Conservation (phyloP, 2,797 vertebrate species). For the Halcyon chelicuti region DNA sequence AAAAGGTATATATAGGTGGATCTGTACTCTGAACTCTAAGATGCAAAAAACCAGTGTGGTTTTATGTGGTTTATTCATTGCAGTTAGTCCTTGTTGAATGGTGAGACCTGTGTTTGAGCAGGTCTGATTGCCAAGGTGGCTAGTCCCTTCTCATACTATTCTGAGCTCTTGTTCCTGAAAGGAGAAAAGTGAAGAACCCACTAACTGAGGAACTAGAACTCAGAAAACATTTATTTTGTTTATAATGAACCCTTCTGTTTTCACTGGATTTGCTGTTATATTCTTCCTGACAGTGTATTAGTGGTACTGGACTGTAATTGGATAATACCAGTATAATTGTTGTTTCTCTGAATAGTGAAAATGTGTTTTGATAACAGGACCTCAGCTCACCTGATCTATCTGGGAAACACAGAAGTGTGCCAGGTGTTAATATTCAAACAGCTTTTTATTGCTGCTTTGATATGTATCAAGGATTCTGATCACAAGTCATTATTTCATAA, state of each 20-base stretch:
- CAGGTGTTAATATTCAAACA: not conserved
- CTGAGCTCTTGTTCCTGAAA: not conserved
- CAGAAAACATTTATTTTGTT: not conserved
- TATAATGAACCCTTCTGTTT: not conserved
- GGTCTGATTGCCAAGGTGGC: not conserved
- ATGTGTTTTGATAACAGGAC: not conserved
- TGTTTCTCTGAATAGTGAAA: not conserved
- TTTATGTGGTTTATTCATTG: not conserved
- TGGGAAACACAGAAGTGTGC: not conserved
- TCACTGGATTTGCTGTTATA: not conserved
- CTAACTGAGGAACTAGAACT: not conserved
- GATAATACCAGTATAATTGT: not conserved
- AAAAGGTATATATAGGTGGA: not conserved
- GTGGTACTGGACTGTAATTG: not conserved
- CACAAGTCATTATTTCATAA: constrained; percentile 9
- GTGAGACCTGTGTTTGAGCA: not conserved
- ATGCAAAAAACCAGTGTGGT: not conserved
- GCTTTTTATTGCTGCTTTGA: constrained; percentile 7
- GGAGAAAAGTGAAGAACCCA: not conserved
- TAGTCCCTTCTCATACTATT: not conserved
- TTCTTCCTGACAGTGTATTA: not conserved
- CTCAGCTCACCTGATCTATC: not conserved
- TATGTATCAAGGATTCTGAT: not conserved
- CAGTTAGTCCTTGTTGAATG: not conserved
- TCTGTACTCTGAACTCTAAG: not conserved